Evolutionary conservation across 1,140 invertebrate genomes (phyloP), one percentile per base, ranked within the genome.

Genomic region (Drosophila ficusphila): DNA sequence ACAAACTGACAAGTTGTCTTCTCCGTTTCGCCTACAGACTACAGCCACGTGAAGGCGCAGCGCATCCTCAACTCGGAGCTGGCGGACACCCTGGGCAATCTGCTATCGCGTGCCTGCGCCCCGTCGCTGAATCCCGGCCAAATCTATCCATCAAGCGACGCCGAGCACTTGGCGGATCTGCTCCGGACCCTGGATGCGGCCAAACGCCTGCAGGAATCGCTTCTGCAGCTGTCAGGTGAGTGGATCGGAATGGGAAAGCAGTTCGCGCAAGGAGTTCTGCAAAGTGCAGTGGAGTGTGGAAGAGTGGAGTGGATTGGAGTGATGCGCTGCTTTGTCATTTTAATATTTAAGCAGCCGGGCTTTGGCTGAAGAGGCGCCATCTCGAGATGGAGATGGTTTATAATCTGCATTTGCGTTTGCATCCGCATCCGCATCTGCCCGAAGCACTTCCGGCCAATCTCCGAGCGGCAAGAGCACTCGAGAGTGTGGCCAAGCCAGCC

Each of bases 41-140:
- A 96, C 91, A 97, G 94, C 91, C 94, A 96, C 54, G 92, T 92
- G 3, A 97, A 97, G 92, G 93, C 97, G 41, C 90, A 95, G 14
- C 93, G 95, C 62, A 94, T 96, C 54, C 92, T 98, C 9, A 99
- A 99, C 93, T 93, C 95, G 2, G 98, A 99, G 91, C 92, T 99
- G 39, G 97, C 97, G 2, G 96, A 99, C 90, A 98, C 96, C 3
- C 91, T 99, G 1, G 98, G 98, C 18, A 99, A 99, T 93, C 92
- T 99, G 29, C 92, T 99, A 16, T 96, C 94, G 74, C 94, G 98
- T 42, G 96, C 95, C 86, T 95, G 94, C 68, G 95, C 95, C 25
- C 93, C 93, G 67, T 91, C 94, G 19, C 91, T 99, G 21, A 99
- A 99, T 94, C 95, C 95, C 14, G 82, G 92, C 9, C 94, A 95